Conservation (phyloP, 2,888 invertebrate genomes). For the Leistus spinibarbis region DNA sequence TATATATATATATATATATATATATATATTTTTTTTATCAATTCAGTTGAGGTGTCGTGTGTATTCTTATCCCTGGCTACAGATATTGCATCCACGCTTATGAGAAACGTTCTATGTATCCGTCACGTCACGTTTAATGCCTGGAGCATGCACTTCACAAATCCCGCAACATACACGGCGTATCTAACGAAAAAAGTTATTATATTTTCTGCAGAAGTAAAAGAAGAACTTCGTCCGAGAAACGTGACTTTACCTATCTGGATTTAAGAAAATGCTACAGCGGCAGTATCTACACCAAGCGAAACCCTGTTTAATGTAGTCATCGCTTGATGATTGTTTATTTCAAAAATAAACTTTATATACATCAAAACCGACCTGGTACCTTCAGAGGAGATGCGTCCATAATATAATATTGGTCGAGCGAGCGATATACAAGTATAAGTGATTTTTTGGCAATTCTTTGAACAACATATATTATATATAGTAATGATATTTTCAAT, state of each 20-base stretch:
- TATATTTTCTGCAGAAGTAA: not conserved
- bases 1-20: too few relatives aligned
- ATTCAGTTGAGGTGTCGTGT: not conserved
- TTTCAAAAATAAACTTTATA: too few relatives aligned
- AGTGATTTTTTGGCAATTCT: not conserved
- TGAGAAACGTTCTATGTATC: not conserved
- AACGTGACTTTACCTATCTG: conserved; percentile 28
- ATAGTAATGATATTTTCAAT: not conserved
- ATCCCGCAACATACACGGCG: conserved; percentile 22
- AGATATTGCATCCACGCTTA: not conserved
- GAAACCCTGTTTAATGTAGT: too few relatives aligned
- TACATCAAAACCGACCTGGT: too few relatives aligned
- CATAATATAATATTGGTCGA: too few relatives aligned
- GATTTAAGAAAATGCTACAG: not conserved
- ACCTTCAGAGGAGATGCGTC: too few relatives aligned
- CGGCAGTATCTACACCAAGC: not conserved
- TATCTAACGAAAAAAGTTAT: conserved; percentile 17
- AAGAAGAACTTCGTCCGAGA: not conserved
- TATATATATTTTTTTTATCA: too few relatives aligned
- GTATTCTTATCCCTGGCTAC: conserved; percentile 3
- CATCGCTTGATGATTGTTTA: too few relatives aligned
- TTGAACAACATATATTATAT: too few relatives aligned
- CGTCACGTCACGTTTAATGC: conserved; percentile 23
- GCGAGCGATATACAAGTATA: too few relatives aligned
- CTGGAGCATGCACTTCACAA: conserved; percentile 22